These are phyloP conservation scores for Vulpes lagopus DNA, from an alignment of 2,113 vertebrate genomes.

Conservation along the genomic window DNA sequence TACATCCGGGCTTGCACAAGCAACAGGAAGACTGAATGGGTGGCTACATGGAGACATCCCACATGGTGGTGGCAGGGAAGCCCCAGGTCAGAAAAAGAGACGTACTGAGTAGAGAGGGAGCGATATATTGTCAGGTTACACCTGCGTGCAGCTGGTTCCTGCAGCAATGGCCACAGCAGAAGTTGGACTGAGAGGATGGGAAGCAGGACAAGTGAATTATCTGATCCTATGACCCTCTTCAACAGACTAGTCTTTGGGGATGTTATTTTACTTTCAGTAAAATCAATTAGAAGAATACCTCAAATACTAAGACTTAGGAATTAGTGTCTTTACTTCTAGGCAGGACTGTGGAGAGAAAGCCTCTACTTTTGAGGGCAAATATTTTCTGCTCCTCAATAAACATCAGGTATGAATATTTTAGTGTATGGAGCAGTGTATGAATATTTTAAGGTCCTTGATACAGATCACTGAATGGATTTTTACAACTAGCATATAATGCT, in stretches of 20 bases:
- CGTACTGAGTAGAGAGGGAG: no score
- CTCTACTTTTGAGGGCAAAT: background rate
- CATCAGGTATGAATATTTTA: background rate
- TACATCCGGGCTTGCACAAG: background rate
- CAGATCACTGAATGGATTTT: background rate
- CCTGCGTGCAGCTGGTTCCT: background rate
- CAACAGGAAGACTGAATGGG: background rate
- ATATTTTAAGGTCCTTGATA: conserved; percentile 6
- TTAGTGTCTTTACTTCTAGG: background rate
- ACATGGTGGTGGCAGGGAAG: background rate
- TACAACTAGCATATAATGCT: background rate
- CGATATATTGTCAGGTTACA: rapidly evolving
- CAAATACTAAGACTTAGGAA: background rate
- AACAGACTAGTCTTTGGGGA: background rate
- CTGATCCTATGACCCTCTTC: background rate
- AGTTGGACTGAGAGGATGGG: background rate
- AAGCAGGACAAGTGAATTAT: background rate
- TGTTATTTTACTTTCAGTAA: background rate
- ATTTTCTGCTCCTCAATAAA: background rate
- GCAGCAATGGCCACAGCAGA: background rate
- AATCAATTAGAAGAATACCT: background rate
- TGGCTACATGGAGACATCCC: background rate
- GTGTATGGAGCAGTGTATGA: background rate
- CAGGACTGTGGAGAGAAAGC: background rate
- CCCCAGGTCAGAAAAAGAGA: background rate